Evolutionary conservation across 2,113 vertebrate genomes (phyloP).

Genomic region (Phalacrocorax aristotelis): DNA sequence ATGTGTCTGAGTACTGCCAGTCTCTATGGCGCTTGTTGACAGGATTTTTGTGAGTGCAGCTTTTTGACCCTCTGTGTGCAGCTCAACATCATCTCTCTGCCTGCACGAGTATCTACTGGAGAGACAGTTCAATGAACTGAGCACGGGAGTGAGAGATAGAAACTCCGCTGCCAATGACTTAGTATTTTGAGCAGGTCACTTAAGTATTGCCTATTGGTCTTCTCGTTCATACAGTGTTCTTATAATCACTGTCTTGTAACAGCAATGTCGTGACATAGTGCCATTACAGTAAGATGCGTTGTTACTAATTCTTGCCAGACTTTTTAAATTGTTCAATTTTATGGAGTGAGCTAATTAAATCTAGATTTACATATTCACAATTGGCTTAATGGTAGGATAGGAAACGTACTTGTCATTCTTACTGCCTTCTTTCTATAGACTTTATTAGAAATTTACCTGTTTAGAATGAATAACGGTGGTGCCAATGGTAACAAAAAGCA

Average conservation of each 20-base stretch:
- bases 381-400: not conserved
- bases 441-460: not conserved
- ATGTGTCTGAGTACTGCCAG: not conserved
- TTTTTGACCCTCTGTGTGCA: not conserved
- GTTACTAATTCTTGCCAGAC: not conserved
- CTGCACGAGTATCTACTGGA: not conserved
- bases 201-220: not conserved
- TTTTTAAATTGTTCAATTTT: not conserved
- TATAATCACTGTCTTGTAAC: not conserved
- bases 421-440: not conserved
- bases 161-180: not conserved
- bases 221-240: not conserved
- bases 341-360: not conserved
- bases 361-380: not conserved
- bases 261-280: not conserved
- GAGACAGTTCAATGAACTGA: not conserved
- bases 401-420: not conserved
- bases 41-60: not conserved
- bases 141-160: not conserved
- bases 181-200: not conserved
- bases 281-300: not conserved
- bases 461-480: not conserved
- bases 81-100: conserved; percentile 13
- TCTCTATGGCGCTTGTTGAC: not conserved
- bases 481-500: not conserved